These are phyloP conservation scores for Acrocephalus scirpaceus DNA, from an alignment of 2,797 vertebrate genomes.

Conservation along the genomic window DNA sequence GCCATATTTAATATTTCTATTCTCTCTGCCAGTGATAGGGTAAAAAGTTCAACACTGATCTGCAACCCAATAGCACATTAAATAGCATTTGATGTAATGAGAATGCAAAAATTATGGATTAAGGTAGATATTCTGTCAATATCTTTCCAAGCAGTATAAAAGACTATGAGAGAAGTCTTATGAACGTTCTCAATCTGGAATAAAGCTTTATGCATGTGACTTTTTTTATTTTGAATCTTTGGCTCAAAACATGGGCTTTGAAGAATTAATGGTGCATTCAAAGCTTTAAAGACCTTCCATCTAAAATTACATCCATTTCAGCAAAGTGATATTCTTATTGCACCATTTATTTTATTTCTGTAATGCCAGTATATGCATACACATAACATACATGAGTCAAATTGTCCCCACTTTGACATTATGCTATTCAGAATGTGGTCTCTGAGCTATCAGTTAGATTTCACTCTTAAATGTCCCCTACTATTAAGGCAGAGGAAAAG, in stretches of 20 bases:
- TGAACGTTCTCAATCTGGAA: background rate
- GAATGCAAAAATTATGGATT: background rate
- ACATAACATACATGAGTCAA: background rate
- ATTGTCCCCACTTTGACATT: background rate
- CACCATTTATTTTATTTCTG: background rate
- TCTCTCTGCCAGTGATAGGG: background rate
- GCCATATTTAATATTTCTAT: background rate
- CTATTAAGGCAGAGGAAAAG: background rate
- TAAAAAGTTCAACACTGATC: background rate
- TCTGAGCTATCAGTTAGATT: background rate
- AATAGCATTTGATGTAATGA: background rate
- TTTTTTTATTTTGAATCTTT: background rate
- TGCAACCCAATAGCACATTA: background rate
- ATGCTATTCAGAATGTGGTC: background rate
- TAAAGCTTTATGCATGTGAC: background rate
- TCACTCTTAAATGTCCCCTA: background rate
- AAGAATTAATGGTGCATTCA: background rate
- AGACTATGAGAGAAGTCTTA: background rate
- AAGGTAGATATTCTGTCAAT: background rate
- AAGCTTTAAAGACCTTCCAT: background rate
- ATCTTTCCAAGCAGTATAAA: background rate
- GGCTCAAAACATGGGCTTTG: background rate
- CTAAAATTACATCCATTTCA: background rate
- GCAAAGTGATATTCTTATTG: background rate
- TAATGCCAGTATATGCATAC: background rate